These are phyloP conservation scores for Lycodopsis pacificus DNA, from an alignment of 2,797 vertebrate genomes.

Conservation along the genomic window DNA sequence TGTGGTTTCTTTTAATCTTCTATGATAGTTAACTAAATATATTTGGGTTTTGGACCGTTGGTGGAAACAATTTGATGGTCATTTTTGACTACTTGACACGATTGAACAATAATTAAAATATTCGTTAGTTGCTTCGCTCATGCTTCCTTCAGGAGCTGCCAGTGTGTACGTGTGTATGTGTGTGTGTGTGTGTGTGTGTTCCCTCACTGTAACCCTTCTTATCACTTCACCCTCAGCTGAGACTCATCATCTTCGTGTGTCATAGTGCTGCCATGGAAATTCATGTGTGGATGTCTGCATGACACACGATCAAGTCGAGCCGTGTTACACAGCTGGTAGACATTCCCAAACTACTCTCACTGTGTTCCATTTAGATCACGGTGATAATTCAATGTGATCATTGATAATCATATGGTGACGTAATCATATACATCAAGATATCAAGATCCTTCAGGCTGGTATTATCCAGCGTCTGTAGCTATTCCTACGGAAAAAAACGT, in stretches of 20 bases:
- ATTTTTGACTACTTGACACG: background rate
- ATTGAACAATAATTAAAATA: background rate
- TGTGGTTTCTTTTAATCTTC: background rate
- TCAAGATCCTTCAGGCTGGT: too few relatives aligned
- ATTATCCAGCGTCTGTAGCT: too few relatives aligned
- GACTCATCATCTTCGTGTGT: background rate
- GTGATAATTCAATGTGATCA: too few relatives aligned
- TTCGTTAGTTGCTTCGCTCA: background rate
- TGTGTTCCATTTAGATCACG: background rate
- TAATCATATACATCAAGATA: too few relatives aligned
- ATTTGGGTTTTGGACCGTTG: background rate
- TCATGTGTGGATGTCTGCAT: constrained; percentile 8
- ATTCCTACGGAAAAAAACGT: too few relatives aligned
- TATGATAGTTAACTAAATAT: background rate
- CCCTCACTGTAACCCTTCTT: background rate
- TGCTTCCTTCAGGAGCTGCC: background rate
- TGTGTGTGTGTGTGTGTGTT: background rate
- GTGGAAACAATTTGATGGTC: background rate
- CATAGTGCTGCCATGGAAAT: constrained; percentile 34
- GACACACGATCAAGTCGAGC: background rate
- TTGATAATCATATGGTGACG: too few relatives aligned
- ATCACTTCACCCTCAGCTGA: constrained; percentile 12
- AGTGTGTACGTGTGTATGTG: background rate
- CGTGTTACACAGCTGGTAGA: background rate
- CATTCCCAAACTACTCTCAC: background rate